Conservation (phyloP, 2,888 invertebrate genomes). For the Polylopha cassiicola region DNA sequence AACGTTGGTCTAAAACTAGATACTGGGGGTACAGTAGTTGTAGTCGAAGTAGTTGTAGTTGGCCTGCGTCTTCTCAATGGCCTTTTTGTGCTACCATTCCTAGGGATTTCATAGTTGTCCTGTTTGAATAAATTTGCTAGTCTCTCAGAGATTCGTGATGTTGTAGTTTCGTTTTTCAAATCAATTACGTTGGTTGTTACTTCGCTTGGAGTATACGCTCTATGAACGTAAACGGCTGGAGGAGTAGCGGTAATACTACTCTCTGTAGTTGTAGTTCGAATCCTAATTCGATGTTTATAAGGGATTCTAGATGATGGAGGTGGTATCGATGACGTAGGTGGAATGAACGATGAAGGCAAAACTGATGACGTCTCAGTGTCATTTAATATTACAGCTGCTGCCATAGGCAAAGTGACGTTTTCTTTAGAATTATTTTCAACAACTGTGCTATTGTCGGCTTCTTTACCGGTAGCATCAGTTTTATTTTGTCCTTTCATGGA, state of each 20-base stretch:
- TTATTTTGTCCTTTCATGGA: slow-evolving; percentile 70
- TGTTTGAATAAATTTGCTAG: slow-evolving; percentile 48
- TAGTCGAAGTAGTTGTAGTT: slow-evolving; percentile 61
- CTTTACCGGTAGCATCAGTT: slow-evolving; percentile 48
- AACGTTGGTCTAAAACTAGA: slow-evolving; percentile 23
- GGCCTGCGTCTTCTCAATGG: slow-evolving; percentile 59
- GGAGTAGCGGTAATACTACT: slow-evolving; percentile 38
- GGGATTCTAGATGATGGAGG: slow-evolving; percentile 36
- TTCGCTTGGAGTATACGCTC: slow-evolving; percentile 50
- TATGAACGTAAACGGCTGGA: slow-evolving; percentile 29
- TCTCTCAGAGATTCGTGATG: slow-evolving; percentile 49
- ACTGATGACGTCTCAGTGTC: slow-evolving; percentile 41
- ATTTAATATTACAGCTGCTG: slow-evolving; percentile 35
- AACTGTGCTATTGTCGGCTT: slow-evolving; percentile 44
- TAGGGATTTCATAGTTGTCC: slow-evolving; percentile 43
- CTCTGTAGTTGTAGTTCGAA: slow-evolving; percentile 63
- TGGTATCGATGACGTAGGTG: slow-evolving; percentile 24
- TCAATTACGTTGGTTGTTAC: slow-evolving; percentile 32
- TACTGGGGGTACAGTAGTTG: slow-evolving; percentile 36
- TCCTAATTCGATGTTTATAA: slow-evolving; percentile 58
- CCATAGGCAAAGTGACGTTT: slow-evolving; percentile 40
- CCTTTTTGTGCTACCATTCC: slow-evolving; percentile 42
- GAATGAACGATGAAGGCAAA: slow-evolving; percentile 32
- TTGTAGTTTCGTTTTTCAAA: slow-evolving; percentile 37
- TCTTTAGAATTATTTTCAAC: slow-evolving; percentile 32